phyloP scores from a whole-genome alignment of 2,113 vertebrate species.

The Heteronetta atricapilla region DNA sequence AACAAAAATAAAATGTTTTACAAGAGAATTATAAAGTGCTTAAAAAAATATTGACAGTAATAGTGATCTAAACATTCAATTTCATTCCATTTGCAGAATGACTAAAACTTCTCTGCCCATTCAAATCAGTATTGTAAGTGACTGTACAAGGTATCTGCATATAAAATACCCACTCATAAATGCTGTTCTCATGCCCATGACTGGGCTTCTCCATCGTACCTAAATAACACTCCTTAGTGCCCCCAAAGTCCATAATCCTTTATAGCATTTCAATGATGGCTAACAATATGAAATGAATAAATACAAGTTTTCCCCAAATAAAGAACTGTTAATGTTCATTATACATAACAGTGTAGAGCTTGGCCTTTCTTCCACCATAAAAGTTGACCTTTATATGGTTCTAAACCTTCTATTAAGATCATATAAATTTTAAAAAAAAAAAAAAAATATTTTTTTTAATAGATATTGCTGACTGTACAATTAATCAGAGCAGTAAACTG shows the following conservation, averaged over 20 bases:
- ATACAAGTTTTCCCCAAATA: neutral
- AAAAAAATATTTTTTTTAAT: neutral
- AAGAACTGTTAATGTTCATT: neutral
- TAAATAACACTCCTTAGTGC: neutral
- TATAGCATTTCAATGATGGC: neutral
- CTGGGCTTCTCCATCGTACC: neutral
- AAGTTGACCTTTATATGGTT: neutral
- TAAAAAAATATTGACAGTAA: neutral
- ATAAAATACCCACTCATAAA: neutral
- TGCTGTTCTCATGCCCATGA: neutral
- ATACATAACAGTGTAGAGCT: neutral
- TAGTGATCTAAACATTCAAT: neutral
- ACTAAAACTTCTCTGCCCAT: neutral
- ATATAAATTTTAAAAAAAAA: neutral
- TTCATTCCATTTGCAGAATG: neutral
- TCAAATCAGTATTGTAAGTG: neutral
- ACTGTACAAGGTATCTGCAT: neutral
- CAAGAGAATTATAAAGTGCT: neutral
- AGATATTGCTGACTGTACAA: neutral
- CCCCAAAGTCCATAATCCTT: neutral
- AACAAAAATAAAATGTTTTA: neutral
- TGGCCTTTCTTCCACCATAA: neutral
- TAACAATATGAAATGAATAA: neutral
- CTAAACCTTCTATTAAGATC: neutral
- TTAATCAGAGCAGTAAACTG: neutral